These are phyloP conservation scores for Orycteropus afer DNA, from an alignment of 2,113 vertebrate genomes.

Conservation along the genomic window DNA sequence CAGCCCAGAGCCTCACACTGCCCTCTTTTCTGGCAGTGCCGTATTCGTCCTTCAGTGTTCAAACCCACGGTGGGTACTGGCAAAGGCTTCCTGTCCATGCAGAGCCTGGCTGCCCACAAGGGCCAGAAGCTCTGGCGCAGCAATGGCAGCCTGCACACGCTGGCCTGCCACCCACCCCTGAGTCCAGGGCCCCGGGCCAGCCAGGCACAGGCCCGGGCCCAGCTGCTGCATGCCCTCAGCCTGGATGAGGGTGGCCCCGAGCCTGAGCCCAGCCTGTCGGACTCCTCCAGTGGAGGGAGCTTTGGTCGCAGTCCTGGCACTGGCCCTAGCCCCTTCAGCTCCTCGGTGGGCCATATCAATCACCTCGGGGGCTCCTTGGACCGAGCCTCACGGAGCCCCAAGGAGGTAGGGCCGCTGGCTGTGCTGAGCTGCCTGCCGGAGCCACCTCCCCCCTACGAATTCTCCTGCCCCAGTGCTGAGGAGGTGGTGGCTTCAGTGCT, in stretches of 20 bases:
- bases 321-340: slow-evolving; percentile 92
- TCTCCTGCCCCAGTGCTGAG: slow-evolving; percentile 92
- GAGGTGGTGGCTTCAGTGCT: slow-evolving; percentile 92
- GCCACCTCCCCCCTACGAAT: slow-evolving; percentile 93
- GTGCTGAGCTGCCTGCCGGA: slow-evolving; percentile 92
- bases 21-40: slow-evolving; percentile 86
- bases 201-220: slow-evolving; percentile 82
- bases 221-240: slow-evolving; percentile 87
- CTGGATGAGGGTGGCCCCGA: slow-evolving; percentile 92
- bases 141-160: slow-evolving; percentile 90
- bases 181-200: slow-evolving; percentile 80
- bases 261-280: slow-evolving; percentile 92
- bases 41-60: slow-evolving; percentile 94
- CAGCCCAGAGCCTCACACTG: not conserved
- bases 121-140: slow-evolving; percentile 93
- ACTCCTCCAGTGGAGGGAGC: slow-evolving; percentile 94
- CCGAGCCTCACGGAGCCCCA: slow-evolving; percentile 85
- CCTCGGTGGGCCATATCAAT: slow-evolving; percentile 97
- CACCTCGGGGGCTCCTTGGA: slow-evolving; percentile 95
- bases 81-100: slow-evolving; percentile 96
- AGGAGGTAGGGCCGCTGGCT: slow-evolving; percentile 87
- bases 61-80: slow-evolving; percentile 88
- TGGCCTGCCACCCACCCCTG: slow-evolving; percentile 89
- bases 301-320: slow-evolving; percentile 92
- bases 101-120: slow-evolving; percentile 93